These are phyloP conservation scores for Alfaro cultratus DNA, from an alignment of 2,797 vertebrate genomes.

Conservation along the genomic window DNA sequence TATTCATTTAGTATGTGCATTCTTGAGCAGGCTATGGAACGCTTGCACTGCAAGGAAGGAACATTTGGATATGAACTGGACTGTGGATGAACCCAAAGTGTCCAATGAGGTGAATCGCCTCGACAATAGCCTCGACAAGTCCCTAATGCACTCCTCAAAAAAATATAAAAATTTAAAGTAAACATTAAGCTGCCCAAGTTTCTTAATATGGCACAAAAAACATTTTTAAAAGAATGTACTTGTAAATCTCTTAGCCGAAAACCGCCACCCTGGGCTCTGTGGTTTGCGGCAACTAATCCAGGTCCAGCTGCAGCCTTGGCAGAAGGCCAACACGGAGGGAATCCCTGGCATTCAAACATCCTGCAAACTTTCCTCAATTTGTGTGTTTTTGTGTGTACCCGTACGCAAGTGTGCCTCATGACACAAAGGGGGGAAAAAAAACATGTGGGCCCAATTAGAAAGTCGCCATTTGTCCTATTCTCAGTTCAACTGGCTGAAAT, in stretches of 20 bases:
- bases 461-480: conserved; percentile 51
- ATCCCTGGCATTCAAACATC: conserved; percentile 74
- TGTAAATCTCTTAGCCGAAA: conserved; percentile 30
- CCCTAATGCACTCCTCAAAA: neutral
- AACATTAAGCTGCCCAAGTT: neutral
- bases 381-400: conserved; percentile 56
- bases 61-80: conserved; percentile 60
- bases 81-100: conserved; percentile 70
- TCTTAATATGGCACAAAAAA: neutral
- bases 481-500: conserved; percentile 36
- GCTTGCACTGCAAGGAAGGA: conserved; percentile 63
- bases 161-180: conserved; percentile 16
- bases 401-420: conserved; percentile 45
- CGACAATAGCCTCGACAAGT: conserved; percentile 63
- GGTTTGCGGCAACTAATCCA: conserved; percentile 38
- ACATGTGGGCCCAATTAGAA: conserved; percentile 67
- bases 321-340: conserved; percentile 67
- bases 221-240: conserved; percentile 18
- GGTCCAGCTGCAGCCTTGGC: conserved; percentile 69
- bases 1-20: conserved; percentile 53
- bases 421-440: conserved; percentile 31
- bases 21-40: conserved; percentile 72
- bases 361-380: conserved; percentile 67
- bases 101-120: conserved; percentile 42
- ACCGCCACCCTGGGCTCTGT: conserved; percentile 38